phyloP scores from a whole-genome alignment of 2,888 invertebrate species.

The Helleia helle region DNA sequence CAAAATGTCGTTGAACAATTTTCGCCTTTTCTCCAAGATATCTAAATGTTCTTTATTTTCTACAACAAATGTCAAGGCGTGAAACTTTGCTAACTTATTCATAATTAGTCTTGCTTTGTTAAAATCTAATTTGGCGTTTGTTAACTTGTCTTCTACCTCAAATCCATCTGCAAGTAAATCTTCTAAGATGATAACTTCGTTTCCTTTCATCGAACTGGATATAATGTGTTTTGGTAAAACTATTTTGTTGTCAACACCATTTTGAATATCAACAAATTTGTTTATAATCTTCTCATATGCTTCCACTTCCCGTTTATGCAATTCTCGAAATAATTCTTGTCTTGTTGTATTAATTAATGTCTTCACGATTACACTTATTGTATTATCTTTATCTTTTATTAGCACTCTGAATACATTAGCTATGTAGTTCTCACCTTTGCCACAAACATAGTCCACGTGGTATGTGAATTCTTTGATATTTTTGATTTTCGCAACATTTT shows the following conservation, averaged over 20 bases:
- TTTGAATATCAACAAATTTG: slow-evolving; percentile 37
- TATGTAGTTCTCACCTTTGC: slow-evolving; percentile 46
- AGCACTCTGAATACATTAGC: slow-evolving; percentile 53
- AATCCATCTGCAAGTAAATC: slow-evolving; percentile 44
- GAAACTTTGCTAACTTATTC: slow-evolving; percentile 50
- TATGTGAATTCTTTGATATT: slow-evolving; percentile 45
- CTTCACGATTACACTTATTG: slow-evolving; percentile 46
- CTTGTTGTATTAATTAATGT: slow-evolving; percentile 50
- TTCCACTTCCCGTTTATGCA: slow-evolving; percentile 50
- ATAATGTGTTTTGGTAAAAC: slow-evolving; percentile 41
- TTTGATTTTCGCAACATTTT: slow-evolving; percentile 36
- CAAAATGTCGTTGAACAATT: slow-evolving; percentile 41
- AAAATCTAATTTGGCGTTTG: slow-evolving; percentile 35
- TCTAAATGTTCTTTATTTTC: slow-evolving; percentile 30
- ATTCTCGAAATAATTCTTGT: slow-evolving; percentile 47
- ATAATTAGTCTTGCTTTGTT: slow-evolving; percentile 34
- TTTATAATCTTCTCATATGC: slow-evolving; percentile 42
- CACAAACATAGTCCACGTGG: slow-evolving; percentile 48
- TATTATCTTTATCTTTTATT: slow-evolving; percentile 31
- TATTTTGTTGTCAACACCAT: slow-evolving; percentile 28
- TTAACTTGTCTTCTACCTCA: slow-evolving; percentile 33
- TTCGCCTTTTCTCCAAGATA: slow-evolving; percentile 22
- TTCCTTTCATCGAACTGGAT: slow-evolving; percentile 33
- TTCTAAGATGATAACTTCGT: slow-evolving; percentile 51
- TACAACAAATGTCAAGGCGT: slow-evolving; percentile 45